Conservation (phyloP, 1,140 invertebrate genomes). For the Papilio xuthus region DNA sequence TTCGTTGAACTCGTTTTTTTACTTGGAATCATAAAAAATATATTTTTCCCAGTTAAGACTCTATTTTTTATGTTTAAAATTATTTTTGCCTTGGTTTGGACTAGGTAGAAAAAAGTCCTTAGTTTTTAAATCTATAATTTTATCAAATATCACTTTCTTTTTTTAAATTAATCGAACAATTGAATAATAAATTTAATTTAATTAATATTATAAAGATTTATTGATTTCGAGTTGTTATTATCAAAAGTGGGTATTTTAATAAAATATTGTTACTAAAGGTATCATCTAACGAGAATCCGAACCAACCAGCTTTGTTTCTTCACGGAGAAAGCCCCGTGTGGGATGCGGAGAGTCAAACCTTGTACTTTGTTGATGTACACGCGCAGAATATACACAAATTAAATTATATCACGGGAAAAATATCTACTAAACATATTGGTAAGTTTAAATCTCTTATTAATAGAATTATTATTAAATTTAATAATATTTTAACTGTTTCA, state of each 20-base stretch:
- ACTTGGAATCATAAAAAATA: no score
- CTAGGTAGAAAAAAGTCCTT: no score
- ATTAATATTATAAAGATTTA: no score
- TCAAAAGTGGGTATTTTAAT: not conserved
- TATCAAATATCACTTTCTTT: no score
- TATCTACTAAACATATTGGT: constrained; percentile 68
- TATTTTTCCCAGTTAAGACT: no score
- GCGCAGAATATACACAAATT: constrained; percentile 64
- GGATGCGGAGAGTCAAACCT: constrained; percentile 57
- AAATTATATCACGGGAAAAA: constrained; percentile 60
- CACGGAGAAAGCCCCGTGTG: constrained; percentile 70
- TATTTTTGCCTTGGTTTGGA: no score
- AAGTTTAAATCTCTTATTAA: constrained; percentile 38
- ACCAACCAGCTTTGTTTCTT: constrained; percentile 55
- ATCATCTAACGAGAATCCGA: constrained; percentile 49
- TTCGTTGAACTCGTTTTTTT: no score
- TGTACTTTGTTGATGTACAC: constrained; percentile 64
- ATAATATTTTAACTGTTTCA: not conserved
- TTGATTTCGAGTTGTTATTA: not conserved
- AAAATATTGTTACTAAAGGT: constrained; percentile 43
- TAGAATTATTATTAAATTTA: not conserved
- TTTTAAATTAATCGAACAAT: no score
- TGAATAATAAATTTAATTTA: no score
- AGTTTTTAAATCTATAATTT: no score
- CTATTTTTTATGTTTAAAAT: no score